Evolutionary conservation across 2,888 invertebrate species (phyloP).

Genomic region (Netelia virgata): DNA sequence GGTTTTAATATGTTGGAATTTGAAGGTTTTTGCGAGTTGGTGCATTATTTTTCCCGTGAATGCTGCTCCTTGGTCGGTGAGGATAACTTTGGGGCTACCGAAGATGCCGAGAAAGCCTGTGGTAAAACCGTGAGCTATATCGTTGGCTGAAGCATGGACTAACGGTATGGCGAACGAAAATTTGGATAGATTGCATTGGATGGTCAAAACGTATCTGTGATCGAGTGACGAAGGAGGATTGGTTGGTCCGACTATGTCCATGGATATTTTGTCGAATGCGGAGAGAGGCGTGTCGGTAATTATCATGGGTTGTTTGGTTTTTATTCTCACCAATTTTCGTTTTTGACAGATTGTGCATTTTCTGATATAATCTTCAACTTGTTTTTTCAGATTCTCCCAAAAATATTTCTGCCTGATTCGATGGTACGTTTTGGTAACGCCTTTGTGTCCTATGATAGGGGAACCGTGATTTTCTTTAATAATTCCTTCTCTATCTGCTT

Average conservation of each 20-base stretch:
- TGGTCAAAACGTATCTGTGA: slow-evolving; percentile 35
- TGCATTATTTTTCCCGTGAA: slow-evolving; percentile 52
- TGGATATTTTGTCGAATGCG: background rate
- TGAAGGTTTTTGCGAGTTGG: background rate
- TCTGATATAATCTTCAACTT: slow-evolving; percentile 58
- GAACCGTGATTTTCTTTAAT: slow-evolving; percentile 61
- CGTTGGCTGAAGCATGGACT: slow-evolving; percentile 24
- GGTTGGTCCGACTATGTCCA: slow-evolving; percentile 15
- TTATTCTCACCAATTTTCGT: slow-evolving; percentile 40
- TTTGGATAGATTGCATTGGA: slow-evolving; percentile 62
- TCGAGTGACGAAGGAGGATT: background rate
- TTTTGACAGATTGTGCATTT: slow-evolving; percentile 64
- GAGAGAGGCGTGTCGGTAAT: slow-evolving; percentile 29
- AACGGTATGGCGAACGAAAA: slow-evolving; percentile 59
- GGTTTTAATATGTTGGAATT: background rate
- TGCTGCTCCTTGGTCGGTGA: slow-evolving; percentile 61
- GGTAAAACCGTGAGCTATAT: slow-evolving; percentile 50
- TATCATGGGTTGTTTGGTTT: slow-evolving; percentile 37
- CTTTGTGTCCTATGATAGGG: slow-evolving; percentile 57
- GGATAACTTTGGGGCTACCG: slow-evolving; percentile 47
- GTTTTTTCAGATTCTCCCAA: slow-evolving; percentile 62
- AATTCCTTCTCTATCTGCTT: background rate
- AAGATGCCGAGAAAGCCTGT: slow-evolving; percentile 56
- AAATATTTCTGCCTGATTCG: slow-evolving; percentile 62
- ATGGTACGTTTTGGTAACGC: slow-evolving; percentile 48